Percentiles rank a stretch among this genome's conserved stretches.
These are phyloP conservation scores for Aplysia californica DNA, from an alignment of 1,140 invertebrate genomes.

Conservation along the genomic window DNA sequence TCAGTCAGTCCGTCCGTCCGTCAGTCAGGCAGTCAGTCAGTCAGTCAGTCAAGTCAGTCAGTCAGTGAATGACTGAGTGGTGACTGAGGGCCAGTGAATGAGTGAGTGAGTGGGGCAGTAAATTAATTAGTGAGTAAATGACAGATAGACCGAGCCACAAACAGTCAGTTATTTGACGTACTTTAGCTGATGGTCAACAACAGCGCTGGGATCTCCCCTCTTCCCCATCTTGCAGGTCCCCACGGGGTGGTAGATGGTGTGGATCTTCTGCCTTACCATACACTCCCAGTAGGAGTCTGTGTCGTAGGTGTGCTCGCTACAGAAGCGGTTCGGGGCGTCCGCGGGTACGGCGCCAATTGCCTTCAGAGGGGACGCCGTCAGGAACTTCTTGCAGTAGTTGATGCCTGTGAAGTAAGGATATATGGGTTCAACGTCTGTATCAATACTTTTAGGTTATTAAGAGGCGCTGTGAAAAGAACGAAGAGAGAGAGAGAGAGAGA, in stretches of 20 bases:
- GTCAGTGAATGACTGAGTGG: too few species aligned
- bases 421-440: neutral
- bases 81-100: too few species aligned
- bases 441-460: neutral
- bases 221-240: conserved; percentile 95
- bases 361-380: neutral
- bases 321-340: conserved; percentile 17
- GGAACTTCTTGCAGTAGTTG: conserved; percentile 8
- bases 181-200: conserved; percentile 82
- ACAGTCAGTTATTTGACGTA: too few species aligned
- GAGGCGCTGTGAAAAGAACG: neutral
- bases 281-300: conserved; percentile 65
- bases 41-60: too few species aligned
- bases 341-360: conserved; percentile 1
- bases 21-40: too few species aligned
- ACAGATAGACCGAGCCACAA: too few species aligned
- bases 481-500: conserved; percentile 7
- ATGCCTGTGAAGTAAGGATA: neutral
- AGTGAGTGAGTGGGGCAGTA: too few species aligned
- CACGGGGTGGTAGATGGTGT: conserved; percentile 86
- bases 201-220: conserved; percentile 83
- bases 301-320: conserved; percentile 32
- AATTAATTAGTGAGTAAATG: too few species aligned
- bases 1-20: too few species aligned
- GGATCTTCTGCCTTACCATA: conserved; percentile 52